Evolutionary conservation across 2,113 vertebrate genomes (phyloP).

Genomic region (Numenius arquata): DNA sequence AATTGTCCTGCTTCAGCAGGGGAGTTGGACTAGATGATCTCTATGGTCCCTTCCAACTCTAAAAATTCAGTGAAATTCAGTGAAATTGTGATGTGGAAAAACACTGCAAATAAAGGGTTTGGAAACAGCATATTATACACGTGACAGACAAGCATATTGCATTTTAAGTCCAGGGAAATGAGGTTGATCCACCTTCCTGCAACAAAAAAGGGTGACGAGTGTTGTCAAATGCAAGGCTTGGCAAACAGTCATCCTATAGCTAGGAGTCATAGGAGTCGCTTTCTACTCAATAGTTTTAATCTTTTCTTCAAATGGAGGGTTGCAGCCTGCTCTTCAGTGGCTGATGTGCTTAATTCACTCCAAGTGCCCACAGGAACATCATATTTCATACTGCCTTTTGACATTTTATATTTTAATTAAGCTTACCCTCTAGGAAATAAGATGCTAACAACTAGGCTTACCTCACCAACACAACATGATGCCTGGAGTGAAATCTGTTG

Average conservation of each 20-base stretch:
- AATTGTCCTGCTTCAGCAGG: no score
- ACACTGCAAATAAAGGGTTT: neutral
- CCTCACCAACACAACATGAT: neutral
- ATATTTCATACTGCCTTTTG: neutral
- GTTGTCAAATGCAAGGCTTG: neutral
- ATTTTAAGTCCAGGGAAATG: fast-evolving
- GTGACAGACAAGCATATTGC: neutral
- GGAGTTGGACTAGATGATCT: no score
- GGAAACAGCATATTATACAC: fast-evolving
- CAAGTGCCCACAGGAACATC: neutral
- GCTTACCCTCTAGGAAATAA: neutral
- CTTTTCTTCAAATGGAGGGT: neutral
- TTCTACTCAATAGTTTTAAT: neutral
- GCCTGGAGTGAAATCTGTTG: neutral
- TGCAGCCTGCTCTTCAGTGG: neutral
- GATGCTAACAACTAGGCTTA: neutral
- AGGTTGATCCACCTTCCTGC: neutral
- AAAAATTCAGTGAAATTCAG: no score
- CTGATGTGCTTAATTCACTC: neutral
- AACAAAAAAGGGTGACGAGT: neutral
- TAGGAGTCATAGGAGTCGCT: neutral
- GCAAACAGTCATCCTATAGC: neutral
- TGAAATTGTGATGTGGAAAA: neutral
- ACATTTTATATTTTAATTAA: conserved; percentile 48
- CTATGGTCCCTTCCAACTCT: no score